A percentile compares a stretch with the other conserved stretches of the same genome.
phyloP scores from a whole-genome alignment of 2,888 invertebrate species.

The Coecobrya sp. region DNA sequence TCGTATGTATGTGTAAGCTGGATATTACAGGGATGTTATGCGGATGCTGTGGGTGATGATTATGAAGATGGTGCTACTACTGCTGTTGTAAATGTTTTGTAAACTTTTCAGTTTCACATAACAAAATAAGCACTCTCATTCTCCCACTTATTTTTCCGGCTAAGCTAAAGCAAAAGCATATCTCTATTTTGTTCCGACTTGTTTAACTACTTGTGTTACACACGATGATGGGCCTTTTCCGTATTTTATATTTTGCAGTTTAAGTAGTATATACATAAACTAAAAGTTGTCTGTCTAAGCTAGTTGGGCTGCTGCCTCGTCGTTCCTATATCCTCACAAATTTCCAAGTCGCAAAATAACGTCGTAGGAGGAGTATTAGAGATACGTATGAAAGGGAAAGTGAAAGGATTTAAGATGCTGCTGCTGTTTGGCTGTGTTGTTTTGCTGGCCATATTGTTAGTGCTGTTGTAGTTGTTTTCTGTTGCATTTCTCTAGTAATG shows the following conservation, averaged over 20 bases:
- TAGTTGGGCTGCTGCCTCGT: constrained; percentile 43
- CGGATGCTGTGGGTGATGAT: constrained; percentile 73
- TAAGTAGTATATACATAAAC: background rate
- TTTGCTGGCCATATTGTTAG: constrained; percentile 50
- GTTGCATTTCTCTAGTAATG: constrained; percentile 81
- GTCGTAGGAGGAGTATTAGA: constrained; percentile 25
- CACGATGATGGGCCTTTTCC: constrained; percentile 40
- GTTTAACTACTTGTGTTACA: constrained; percentile 31
- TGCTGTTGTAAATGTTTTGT: constrained; percentile 66
- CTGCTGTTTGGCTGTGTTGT: no score
- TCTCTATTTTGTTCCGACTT: constrained; percentile 36
- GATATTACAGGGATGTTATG: background rate
- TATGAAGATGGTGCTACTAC: constrained; percentile 49
- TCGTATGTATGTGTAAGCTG: constrained; percentile 37
- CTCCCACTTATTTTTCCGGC: background rate
- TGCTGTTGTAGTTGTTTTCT: constrained; percentile 35
- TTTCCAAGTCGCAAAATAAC: constrained; percentile 63
- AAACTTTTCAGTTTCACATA: constrained; percentile 66
- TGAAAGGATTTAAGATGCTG: constrained; percentile 61
- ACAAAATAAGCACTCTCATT: constrained; percentile 50
- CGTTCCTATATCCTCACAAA: constrained; percentile 66
- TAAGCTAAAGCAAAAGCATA: background rate
- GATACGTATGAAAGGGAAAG: constrained; percentile 4
- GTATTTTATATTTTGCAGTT: constrained; percentile 15
- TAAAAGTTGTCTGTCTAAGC: background rate